Evolutionary conservation across 1,140 invertebrate genomes (phyloP).

Genomic region (Eumaeus atala): DNA sequence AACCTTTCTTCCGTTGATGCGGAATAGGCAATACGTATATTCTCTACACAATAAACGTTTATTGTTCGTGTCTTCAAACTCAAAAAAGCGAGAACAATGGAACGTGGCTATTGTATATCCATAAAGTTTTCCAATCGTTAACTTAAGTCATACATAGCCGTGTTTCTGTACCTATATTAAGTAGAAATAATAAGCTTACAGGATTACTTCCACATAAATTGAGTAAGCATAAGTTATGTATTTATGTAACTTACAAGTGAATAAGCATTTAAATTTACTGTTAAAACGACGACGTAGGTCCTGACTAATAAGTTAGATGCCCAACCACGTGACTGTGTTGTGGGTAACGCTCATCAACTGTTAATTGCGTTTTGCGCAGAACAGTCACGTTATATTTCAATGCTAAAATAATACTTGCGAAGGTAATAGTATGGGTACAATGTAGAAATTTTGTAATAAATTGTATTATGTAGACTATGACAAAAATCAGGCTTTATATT

Average conservation of each 20-base stretch:
- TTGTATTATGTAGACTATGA: constrained; percentile 3
- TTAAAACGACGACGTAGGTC: too few relatives aligned
- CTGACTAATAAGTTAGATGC: too few relatives aligned
- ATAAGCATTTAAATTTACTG: too few relatives aligned
- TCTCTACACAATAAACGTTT: constrained; percentile 2
- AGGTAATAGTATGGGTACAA: too few relatives aligned
- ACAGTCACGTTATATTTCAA: too few relatives aligned
- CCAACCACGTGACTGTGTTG: too few relatives aligned
- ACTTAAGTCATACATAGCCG: neutral
- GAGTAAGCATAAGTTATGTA: too few relatives aligned
- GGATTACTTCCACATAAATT: neutral
- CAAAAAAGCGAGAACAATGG: constrained; percentile 1
- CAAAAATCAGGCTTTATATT: constrained; percentile 5
- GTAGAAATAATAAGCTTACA: constrained; percentile 1
- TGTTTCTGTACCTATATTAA: neutral
- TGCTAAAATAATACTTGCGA: too few relatives aligned
- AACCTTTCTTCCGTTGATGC: constrained; percentile 37
- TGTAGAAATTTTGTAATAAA: neutral
- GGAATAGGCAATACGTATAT: constrained; percentile 16
- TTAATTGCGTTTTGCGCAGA: too few relatives aligned
- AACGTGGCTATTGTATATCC: too few relatives aligned
- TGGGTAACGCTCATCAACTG: too few relatives aligned
- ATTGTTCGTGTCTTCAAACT: neutral
- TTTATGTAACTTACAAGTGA: too few relatives aligned
- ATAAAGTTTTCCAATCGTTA: neutral